Percentiles rank a stretch among this genome's conserved stretches.
These are phyloP conservation scores for Lepidocyrtinus sp. DNA, from an alignment of 2,888 invertebrate species.

Conservation along the genomic window DNA sequence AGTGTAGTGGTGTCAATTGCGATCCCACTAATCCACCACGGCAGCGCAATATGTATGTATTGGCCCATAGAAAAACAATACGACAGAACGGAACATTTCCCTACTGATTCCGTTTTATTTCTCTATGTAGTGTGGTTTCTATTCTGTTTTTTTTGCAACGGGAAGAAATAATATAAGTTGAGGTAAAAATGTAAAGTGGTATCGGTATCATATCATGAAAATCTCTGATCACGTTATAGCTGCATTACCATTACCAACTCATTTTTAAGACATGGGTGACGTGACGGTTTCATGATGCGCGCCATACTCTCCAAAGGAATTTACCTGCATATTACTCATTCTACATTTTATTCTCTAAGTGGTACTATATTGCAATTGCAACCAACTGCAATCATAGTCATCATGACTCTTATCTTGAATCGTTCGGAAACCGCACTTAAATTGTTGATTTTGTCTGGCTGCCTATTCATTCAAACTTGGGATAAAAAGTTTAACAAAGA, in stretches of 20 bases:
- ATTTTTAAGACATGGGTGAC: slow-evolving; percentile 13
- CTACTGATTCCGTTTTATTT: slow-evolving; percentile 10
- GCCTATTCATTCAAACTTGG: neutral
- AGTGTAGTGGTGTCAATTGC: slow-evolving; percentile 13
- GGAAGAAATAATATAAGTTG: too few relatives aligned
- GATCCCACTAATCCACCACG: too few relatives aligned
- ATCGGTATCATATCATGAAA: neutral
- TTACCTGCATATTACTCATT: too few relatives aligned
- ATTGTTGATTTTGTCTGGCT: neutral
- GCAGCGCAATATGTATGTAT: neutral
- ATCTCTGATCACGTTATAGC: slow-evolving; percentile 6
- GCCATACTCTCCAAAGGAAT: neutral
- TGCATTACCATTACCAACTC: neutral
- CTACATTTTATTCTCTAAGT: neutral
- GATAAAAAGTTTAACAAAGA: slow-evolving; percentile 4
- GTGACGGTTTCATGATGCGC: slow-evolving; percentile 2
- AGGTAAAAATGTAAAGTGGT: slow-evolving; percentile 1
- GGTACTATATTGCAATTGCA: slow-evolving; percentile 3
- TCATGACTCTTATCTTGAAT: neutral
- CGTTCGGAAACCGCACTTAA: slow-evolving; percentile 8
- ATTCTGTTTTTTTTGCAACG: neutral
- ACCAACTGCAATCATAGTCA: slow-evolving; percentile 9
- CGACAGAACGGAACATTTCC: slow-evolving; percentile 1
- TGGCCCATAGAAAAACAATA: neutral
- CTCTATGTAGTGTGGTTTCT: slow-evolving; percentile 4